Conservation (phyloP, 2,113 vertebrate species). For the Urocynchramus pylzowi region DNA sequence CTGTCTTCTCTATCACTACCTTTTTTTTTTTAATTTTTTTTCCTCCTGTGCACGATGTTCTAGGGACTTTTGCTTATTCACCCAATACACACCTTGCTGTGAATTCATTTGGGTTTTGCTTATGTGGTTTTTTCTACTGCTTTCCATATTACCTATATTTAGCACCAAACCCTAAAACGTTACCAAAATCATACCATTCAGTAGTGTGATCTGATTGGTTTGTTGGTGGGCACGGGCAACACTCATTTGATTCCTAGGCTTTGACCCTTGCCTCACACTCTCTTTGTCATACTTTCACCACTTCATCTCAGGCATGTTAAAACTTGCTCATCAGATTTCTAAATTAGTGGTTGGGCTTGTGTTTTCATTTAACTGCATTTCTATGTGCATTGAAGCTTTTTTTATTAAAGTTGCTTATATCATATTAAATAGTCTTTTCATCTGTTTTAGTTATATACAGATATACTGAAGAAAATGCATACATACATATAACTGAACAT, state of each 20-base stretch:
- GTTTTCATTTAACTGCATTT: neutral
- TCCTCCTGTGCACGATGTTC: neutral
- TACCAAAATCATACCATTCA: neutral
- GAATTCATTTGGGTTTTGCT: neutral
- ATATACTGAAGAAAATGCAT: neutral
- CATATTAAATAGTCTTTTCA: neutral
- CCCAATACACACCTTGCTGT: neutral
- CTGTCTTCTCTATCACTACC: neutral
- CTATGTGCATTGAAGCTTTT: neutral
- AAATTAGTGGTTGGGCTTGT: neutral
- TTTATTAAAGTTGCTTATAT: neutral
- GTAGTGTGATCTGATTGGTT: neutral
- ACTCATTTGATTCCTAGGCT: neutral
- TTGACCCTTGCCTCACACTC: neutral
- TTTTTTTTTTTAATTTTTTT: neutral
- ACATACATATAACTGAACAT: neutral
- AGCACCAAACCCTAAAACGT: neutral
- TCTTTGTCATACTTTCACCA: neutral
- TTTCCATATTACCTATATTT: neutral
- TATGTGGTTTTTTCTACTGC: fast-evolving
- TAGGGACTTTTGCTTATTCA: neutral
- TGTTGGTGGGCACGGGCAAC: neutral
- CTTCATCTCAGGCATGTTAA: neutral
- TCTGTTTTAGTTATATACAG: neutral
- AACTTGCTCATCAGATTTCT: neutral